Evolutionary conservation across 92 coral and sea anemone genomes (phyloP).

Genomic region (Plumapathes pennacea): DNA sequence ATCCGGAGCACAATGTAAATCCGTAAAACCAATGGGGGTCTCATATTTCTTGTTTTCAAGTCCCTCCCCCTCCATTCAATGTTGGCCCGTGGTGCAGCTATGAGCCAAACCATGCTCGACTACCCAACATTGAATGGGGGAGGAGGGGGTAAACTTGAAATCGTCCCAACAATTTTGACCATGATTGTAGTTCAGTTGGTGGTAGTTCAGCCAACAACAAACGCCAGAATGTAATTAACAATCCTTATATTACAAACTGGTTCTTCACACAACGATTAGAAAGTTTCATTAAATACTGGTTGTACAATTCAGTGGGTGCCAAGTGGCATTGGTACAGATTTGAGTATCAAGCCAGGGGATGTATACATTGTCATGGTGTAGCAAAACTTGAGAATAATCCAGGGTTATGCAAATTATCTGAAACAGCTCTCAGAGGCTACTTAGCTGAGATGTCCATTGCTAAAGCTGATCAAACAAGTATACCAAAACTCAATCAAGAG

Average conservation of each 20-base stretch:
- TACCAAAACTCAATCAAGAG: slow-evolving; percentile 26
- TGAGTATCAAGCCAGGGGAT: slow-evolving; percentile 53
- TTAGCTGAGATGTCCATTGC: slow-evolving; percentile 34
- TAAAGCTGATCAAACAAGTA: slow-evolving; percentile 16
- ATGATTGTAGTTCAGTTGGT: too few relatives aligned
- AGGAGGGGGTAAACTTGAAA: too few relatives aligned
- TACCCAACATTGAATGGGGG: too few relatives aligned
- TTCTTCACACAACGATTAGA: slow-evolving; percentile 57
- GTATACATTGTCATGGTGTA: slow-evolving; percentile 44
- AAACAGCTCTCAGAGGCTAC: slow-evolving; percentile 44
- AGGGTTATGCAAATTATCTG: slow-evolving; percentile 52
- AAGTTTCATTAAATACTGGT: slow-evolving; percentile 60
- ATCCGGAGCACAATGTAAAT: too few relatives aligned
- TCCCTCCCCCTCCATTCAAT: too few relatives aligned
- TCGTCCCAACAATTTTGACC: too few relatives aligned
- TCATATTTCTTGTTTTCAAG: too few relatives aligned
- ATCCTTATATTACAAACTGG: slow-evolving; percentile 69
- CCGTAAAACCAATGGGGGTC: too few relatives aligned
- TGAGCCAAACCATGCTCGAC: too few relatives aligned
- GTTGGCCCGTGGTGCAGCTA: too few relatives aligned
- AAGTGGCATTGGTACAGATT: slow-evolving; percentile 68
- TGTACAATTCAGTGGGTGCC: slow-evolving; percentile 49
- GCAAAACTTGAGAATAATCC: slow-evolving; percentile 58
- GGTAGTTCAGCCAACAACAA: slow-evolving; percentile 21
- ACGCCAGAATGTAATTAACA: slow-evolving; percentile 53